Conservation (phyloP, 2,797 vertebrate species). For the Pelochelys cantorii region DNA sequence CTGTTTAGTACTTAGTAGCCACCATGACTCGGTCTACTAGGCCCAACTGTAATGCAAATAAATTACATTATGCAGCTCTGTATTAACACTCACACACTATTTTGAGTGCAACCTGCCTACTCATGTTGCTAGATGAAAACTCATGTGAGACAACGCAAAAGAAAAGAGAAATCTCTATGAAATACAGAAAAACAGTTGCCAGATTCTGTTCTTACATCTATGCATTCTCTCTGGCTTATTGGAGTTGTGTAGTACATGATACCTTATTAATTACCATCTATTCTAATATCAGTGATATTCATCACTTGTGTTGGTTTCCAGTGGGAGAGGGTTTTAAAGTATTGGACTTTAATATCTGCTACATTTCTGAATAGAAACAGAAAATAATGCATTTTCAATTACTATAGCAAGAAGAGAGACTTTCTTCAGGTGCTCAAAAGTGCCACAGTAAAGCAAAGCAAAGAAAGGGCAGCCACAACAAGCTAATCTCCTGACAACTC, state of each 20-base stretch:
- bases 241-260: neutral
- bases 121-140: neutral
- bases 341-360: neutral
- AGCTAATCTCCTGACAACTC: neutral
- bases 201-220: accelerated
- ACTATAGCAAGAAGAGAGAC: neutral
- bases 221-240: neutral
- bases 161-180: neutral
- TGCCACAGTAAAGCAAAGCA: neutral
- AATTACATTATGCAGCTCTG: accelerated
- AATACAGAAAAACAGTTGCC: neutral
- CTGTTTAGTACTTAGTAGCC: neutral
- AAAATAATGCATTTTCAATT: neutral
- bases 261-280: neutral
- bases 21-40: neutral
- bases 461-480: neutral
- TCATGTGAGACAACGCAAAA: neutral
- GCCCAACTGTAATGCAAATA: neutral
- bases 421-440: neutral
- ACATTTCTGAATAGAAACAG: neutral
- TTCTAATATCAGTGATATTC: neutral
- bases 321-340: neutral
- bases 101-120: neutral
- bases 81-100: neutral
- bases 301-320: neutral